Conservation (phyloP, 35 echinoderm and acorn worm genomes). For the Apostichopus parvimensis region DNA sequence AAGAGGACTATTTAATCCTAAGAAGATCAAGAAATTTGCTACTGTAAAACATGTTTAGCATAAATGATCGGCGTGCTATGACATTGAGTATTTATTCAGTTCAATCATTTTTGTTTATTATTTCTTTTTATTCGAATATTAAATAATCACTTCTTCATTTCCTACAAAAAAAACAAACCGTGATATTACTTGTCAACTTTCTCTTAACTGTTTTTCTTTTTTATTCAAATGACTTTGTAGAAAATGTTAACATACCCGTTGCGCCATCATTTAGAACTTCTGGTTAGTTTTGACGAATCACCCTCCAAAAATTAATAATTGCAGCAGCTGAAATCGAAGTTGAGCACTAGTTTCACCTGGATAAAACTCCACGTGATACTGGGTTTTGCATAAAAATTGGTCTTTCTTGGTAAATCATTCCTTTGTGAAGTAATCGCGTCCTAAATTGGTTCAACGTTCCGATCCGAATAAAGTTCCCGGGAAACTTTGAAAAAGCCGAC, state of each 20-base stretch:
- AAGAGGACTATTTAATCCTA: no score
- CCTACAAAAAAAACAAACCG: no score
- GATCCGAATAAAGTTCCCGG: not conserved
- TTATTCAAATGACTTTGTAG: not conserved
- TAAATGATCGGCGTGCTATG: no score
- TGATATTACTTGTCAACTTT: no score
- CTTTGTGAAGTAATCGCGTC: not conserved
- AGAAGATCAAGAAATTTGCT: no score
- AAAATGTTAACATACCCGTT: slow-evolving; percentile 55
- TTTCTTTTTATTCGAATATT: no score
- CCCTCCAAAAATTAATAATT: slow-evolving; percentile 20
- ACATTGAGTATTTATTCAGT: no score
- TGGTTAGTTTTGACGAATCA: slow-evolving; percentile 40
- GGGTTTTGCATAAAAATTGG: not conserved
- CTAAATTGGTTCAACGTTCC: not conserved
- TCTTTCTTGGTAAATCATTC: slow-evolving; percentile 25
- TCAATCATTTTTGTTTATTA: no score
- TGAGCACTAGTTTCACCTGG: not conserved
- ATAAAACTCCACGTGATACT: slow-evolving; percentile 23
- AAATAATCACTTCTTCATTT: no score
- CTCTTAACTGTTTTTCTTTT: no score
- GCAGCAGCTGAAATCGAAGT: not conserved
- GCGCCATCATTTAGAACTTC: slow-evolving; percentile 49
- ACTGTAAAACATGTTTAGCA: no score
- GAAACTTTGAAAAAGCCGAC: not conserved